Evolutionary conservation across 2,113 vertebrate species (phyloP).

Genomic region (Ictidomys tridecemlineatus): DNA sequence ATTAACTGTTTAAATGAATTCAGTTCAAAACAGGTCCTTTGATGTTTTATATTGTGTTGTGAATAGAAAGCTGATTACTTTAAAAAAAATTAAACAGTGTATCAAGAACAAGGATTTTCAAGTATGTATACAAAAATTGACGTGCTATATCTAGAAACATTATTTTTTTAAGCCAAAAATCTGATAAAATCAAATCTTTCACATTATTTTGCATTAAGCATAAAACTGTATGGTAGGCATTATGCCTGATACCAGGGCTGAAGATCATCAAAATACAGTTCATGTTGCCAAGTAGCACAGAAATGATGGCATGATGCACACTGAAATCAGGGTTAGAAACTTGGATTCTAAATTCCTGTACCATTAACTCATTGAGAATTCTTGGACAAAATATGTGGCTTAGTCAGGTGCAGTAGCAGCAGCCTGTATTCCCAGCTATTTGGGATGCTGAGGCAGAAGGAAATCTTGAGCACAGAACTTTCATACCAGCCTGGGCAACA

Average conservation of each 20-base stretch:
- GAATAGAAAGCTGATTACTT: background rate
- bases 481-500: background rate
- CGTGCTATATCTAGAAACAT: conserved; percentile 17
- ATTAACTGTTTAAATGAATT: conserved; percentile 47
- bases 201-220: background rate
- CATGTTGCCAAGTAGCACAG: background rate
- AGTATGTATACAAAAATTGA: conserved; percentile 31
- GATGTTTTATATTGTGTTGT: background rate
- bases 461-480: too few species aligned
- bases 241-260: background rate
- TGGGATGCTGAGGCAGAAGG: background rate
- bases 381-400: background rate
- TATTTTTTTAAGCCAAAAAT: conserved; percentile 56
- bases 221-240: background rate
- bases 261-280: background rate
- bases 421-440: too few species aligned
- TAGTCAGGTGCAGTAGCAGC: too few species aligned
- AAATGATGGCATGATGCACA: background rate
- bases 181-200: conserved; percentile 33
- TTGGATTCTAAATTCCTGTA: background rate
- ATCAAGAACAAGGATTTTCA: conserved; percentile 37
- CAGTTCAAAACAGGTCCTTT: conserved; percentile 28
- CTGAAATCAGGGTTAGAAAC: conserved; percentile 17
- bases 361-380: background rate
- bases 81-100: background rate